Evolutionary conservation across 2,797 vertebrate genomes (phyloP), one percentile per base, ranked within the genome.

Genomic region (Gambusia yucatana): DNA sequence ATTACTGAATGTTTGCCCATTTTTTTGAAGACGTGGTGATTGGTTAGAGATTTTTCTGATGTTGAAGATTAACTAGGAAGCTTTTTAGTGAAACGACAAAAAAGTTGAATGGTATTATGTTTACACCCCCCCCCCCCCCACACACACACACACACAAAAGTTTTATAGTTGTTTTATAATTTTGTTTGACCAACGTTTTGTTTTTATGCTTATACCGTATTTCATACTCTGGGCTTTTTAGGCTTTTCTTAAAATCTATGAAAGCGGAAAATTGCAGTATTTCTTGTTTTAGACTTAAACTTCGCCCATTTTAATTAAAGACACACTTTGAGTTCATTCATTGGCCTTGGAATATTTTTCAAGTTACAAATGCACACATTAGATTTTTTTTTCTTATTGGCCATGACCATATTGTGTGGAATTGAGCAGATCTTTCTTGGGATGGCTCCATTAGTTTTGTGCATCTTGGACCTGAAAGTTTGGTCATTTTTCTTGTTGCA

Each of bases 1-100:
- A 20, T 55, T 50, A 10, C 41, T 57, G 41, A 73, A 41, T 47
- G 57, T 73, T 69, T 77, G 80, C 75, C 74, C 48, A 70, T 80
- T n/a, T 78, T 33, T 36, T 10, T 36, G 17, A 22, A 22, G 55
- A 63, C 17, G n/a, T 39, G 61, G 3, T 28, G 1, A 20, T 65
- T 57, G 25, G 71, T 75, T 77, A 3, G 11, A 67, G 25, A 39
- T 57, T 30, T 73, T 74, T 25, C 20, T 70, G 36, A 44, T 2
- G 36, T 14, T 20, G 30, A 20, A 30, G 22, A 41, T 33, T 69
- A 43, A 47, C 4, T 25, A 25, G 20, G 61, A 70, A 41, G n/a
- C 72, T 52, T 63, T 43, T 75, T 39, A 72, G 41, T 48, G 16
- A 43, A 72, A 46, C 59, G 80, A 73, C 48, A 55, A 79, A 77